Conservation (phyloP, 2,797 vertebrate genomes). For the Mallotus villosus region DNA sequence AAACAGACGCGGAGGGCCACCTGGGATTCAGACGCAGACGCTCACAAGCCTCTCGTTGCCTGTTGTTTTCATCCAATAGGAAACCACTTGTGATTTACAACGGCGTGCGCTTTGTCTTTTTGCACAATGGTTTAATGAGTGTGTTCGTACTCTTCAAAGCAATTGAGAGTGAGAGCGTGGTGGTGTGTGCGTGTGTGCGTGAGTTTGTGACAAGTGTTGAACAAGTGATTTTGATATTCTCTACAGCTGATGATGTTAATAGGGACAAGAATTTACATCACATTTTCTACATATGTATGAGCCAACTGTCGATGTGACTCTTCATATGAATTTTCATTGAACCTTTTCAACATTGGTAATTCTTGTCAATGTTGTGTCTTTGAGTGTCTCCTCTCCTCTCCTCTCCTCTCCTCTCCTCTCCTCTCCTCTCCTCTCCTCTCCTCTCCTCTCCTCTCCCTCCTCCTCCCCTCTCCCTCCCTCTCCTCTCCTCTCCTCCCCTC, state of each 20-base stretch:
- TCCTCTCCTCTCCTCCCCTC: slow-evolving; percentile 37
- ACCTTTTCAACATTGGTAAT: slow-evolving; percentile 39
- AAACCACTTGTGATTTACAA: slow-evolving; percentile 66
- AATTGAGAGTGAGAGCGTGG: not conserved
- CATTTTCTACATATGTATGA: not conserved
- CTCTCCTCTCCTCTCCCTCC: too few relatives aligned
- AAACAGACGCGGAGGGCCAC: slow-evolving; percentile 67
- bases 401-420: slow-evolving; percentile 53
- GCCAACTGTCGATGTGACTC: not conserved
- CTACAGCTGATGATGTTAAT: too few relatives aligned
- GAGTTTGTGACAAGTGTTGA: not conserved
- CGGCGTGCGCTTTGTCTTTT: slow-evolving; percentile 68
- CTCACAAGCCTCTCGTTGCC: slow-evolving; percentile 61
- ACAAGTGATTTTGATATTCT: too few relatives aligned
- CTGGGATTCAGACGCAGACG: slow-evolving; percentile 57
- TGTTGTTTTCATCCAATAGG: slow-evolving; percentile 69
- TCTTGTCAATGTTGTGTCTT: slow-evolving; percentile 43
- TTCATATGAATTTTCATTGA: not conserved
- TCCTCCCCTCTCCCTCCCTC: slow-evolving; percentile 17
- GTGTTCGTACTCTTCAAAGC: slow-evolving; percentile 33
- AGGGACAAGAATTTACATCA: too few relatives aligned
- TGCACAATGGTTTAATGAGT: slow-evolving; percentile 61
- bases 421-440: too few relatives aligned
- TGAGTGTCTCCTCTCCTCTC: slow-evolving; percentile 26
- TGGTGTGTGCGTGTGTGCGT: slow-evolving; percentile 34